phyloP scores from a whole-genome alignment of 92 coral and sea anemone species.

The Epizoanthus fatuus region DNA sequence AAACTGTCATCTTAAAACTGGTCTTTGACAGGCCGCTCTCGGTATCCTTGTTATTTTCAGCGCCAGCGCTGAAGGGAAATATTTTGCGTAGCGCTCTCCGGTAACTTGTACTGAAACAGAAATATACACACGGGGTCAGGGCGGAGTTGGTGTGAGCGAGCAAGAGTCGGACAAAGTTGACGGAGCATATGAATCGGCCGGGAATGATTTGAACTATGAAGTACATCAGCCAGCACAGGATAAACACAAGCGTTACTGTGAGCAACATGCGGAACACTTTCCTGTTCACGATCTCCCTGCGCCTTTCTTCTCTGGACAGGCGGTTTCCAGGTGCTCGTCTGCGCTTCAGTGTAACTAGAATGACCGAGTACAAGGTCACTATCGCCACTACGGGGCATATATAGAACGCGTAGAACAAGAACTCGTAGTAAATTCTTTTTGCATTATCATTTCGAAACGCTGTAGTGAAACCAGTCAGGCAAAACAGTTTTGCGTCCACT shows the following conservation, averaged over 20 bases:
- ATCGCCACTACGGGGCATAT: background rate
- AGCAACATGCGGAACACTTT: conserved; percentile 37
- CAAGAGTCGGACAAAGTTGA: conserved; percentile 15
- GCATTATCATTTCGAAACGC: background rate
- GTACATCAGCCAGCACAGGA: conserved; percentile 38
- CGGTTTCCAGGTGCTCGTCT: conserved; percentile 15
- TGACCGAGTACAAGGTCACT: background rate
- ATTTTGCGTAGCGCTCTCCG: background rate
- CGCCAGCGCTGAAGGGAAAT: background rate
- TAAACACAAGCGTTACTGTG: conserved; percentile 9
- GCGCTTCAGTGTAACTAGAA: conserved; percentile 1
- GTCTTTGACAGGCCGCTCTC: background rate
- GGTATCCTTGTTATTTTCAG: background rate
- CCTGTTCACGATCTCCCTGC: conserved; percentile 13
- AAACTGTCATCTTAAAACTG: background rate
- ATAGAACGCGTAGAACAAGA: conserved; percentile 23
- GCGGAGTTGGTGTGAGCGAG: conserved; percentile 32
- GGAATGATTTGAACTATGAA: background rate
- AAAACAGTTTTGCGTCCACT: background rate
- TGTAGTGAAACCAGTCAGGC: conserved; percentile 13
- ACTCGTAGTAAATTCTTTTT: background rate
- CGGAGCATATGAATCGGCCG: conserved; percentile 10
- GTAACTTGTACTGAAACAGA: conserved; percentile 8
- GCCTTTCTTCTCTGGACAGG: background rate
- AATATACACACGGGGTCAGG: conserved; percentile 13